Evolutionary conservation across 1,140 invertebrate genomes (phyloP), one percentile per base, ranked within the genome.

Genomic region (Pygmarrhopalites habei): DNA sequence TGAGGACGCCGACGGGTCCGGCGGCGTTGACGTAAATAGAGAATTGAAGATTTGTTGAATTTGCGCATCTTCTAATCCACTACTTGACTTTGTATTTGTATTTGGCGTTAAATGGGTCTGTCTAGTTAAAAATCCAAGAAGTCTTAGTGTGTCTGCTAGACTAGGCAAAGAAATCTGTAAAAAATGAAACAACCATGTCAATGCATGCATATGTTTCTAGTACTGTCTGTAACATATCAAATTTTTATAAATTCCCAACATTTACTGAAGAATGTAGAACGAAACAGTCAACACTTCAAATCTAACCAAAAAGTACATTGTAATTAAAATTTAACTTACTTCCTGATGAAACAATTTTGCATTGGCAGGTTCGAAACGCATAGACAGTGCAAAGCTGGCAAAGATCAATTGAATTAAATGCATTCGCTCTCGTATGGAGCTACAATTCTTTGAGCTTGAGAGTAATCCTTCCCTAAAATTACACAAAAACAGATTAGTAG

Each of bases 331-430:
- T n/a, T n/a, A n/a, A 19, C 74, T 74, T 75, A 92, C 89, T 82
- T 98, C 95, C 60, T 91, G 86, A 73, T 95, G 86, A 81, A 99
- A 98, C 79, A 95, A 95, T 75, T 96, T 96, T 0, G 95, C 95
- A 79, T 99, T 99, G 2, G 94, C 94, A 1, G 96, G 96, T 78
- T 99, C 96, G 76, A 95, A 98, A 72, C 96, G 81, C 95, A 99
- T 98, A 2, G 95, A 94, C 2, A 95, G 92, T 64, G 91, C 98
- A 97, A 21, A 98, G 91, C 28, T 92, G 85, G 67, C 90, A 86
- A 59, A 98, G 77, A 35, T 94, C 74, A 35, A 39, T 25, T 71
- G 69, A 25, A 71, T 30, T 23, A 66, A 39, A 17, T 60, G 60
- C 69, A 71, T 68, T 46, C 63, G 10, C 19, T 67, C 58, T 21